Percentiles rank a stretch among this genome's conserved stretches.
Conservation (phyloP, 2,888 invertebrate genomes). For the Clunio marinus region DNA sequence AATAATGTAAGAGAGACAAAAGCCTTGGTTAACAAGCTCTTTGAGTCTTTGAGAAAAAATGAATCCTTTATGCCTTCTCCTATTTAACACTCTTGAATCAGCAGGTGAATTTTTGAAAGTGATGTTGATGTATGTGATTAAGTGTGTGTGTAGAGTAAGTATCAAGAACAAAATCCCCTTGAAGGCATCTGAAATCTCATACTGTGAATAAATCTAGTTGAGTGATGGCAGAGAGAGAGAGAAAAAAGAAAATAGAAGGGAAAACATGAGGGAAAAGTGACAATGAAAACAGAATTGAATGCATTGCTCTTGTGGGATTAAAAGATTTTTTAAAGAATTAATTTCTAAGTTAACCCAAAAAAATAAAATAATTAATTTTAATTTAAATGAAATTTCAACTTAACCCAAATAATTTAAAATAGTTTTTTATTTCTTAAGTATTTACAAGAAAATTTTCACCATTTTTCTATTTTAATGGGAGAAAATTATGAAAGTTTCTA, state of each 20-base stretch:
- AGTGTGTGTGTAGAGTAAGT: conserved; percentile 2
- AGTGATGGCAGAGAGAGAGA: conserved; percentile 8
- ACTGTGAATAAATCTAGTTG: conserved; percentile 17
- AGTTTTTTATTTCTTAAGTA: too few species aligned
- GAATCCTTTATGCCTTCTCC: too few species aligned
- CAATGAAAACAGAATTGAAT: conserved; percentile 19
- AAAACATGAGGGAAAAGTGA: not conserved
- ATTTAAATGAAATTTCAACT: too few species aligned
- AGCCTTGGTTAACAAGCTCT: conserved; percentile 6
- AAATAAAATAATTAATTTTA: too few species aligned
- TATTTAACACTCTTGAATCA: not conserved
- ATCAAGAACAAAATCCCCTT: conserved; percentile 12
- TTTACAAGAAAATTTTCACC: too few species aligned
- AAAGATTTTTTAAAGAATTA: too few species aligned
- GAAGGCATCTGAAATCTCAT: conserved; percentile 21
- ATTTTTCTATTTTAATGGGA: too few species aligned
- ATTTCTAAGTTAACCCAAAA: too few species aligned
- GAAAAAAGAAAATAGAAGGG: not conserved
- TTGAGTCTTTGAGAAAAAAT: not conserved
- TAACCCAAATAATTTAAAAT: too few species aligned
- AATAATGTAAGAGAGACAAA: not conserved
- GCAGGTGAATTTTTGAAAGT: not conserved
- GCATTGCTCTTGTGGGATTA: not conserved
- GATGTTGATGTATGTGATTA: conserved; percentile 23
- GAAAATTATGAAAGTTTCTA: conserved; percentile 18